These are phyloP conservation scores for Epizoanthus scotinus DNA, from an alignment of 92 coral and sea anemone species.

Conservation along the genomic window DNA sequence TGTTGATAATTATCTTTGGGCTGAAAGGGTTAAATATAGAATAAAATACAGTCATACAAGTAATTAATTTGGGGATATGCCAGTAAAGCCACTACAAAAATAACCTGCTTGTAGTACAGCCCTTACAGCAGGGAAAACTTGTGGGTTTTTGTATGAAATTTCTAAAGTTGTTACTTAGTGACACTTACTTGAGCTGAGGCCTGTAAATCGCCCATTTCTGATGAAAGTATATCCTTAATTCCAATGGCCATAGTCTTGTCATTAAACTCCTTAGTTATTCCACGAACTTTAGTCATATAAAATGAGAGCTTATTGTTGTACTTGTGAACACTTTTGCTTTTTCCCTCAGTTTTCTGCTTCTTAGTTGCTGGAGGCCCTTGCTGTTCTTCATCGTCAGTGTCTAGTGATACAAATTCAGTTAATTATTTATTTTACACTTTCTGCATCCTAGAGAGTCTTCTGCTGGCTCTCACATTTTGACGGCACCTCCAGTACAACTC, in stretches of 20 bases:
- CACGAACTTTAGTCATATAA: conserved; percentile 85
- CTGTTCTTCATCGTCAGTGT: conserved; percentile 43
- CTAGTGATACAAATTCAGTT: not conserved
- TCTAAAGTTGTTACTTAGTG: not conserved
- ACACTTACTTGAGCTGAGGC: conserved; percentile 91
- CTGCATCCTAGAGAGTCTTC: too few relatives aligned
- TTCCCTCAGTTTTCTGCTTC: conserved; percentile 55
- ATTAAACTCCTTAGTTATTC: conserved; percentile 77
- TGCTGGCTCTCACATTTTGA: too few relatives aligned
- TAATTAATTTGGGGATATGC: too few relatives aligned
- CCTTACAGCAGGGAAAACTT: too few relatives aligned
- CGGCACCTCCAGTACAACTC: too few relatives aligned
- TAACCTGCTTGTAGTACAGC: too few relatives aligned
- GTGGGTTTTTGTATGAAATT: not conserved
- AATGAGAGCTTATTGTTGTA: conserved; percentile 60
- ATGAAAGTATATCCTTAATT: conserved; percentile 90
- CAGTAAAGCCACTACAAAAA: too few relatives aligned
- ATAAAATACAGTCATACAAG: too few relatives aligned
- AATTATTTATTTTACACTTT: too few relatives aligned
- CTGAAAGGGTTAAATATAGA: too few relatives aligned
- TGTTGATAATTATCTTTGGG: too few relatives aligned
- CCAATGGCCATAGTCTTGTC: conserved; percentile 69
- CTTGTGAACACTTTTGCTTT: conserved; percentile 1
- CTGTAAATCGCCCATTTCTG: conserved; percentile 85
- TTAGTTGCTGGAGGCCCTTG: conserved; percentile 62